Percentiles rank a stretch among this genome's conserved stretches.
These are phyloP conservation scores for Heliconius ethilla DNA, from an alignment of 2,888 invertebrate species.

Conservation along the genomic window DNA sequence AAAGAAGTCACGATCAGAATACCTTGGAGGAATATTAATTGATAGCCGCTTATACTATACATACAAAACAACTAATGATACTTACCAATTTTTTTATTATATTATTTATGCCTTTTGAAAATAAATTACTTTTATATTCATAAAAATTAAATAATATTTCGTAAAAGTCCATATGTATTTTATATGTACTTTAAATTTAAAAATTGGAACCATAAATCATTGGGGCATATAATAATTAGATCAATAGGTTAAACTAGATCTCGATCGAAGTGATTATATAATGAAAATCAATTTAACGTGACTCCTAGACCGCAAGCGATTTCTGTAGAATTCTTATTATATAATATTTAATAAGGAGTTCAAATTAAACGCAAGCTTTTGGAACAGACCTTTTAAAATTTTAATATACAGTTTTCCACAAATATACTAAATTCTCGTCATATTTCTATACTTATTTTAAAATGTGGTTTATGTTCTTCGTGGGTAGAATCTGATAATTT, in stretches of 20 bases:
- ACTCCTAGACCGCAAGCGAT: slow-evolving; percentile 50
- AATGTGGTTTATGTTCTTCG: background rate
- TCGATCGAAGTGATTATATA: slow-evolving; percentile 56
- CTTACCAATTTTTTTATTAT: background rate
- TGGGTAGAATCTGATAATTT: too few relatives aligned
- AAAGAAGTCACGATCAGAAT: slow-evolving; percentile 28
- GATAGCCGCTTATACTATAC: slow-evolving; percentile 1
- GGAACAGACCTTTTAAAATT: too few relatives aligned
- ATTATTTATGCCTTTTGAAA: background rate
- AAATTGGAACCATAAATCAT: background rate
- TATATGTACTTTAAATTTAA: background rate
- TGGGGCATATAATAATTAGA: slow-evolving; percentile 19
- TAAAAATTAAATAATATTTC: background rate
- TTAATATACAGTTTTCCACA: background rate
- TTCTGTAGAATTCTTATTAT: slow-evolving; percentile 30
- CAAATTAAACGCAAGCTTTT: background rate
- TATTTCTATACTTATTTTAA: background rate
- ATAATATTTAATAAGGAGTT: background rate
- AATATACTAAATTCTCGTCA: background rate
- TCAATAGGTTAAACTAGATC: slow-evolving; percentile 36
- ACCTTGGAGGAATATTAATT: slow-evolving; percentile 34
- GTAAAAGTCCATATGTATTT: background rate
- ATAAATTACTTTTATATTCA: background rate
- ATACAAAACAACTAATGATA: background rate
- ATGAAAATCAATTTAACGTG: slow-evolving; percentile 58